Evolutionary conservation across 2,888 invertebrate species (phyloP).

Genomic region (Drosophila anomalata): DNA sequence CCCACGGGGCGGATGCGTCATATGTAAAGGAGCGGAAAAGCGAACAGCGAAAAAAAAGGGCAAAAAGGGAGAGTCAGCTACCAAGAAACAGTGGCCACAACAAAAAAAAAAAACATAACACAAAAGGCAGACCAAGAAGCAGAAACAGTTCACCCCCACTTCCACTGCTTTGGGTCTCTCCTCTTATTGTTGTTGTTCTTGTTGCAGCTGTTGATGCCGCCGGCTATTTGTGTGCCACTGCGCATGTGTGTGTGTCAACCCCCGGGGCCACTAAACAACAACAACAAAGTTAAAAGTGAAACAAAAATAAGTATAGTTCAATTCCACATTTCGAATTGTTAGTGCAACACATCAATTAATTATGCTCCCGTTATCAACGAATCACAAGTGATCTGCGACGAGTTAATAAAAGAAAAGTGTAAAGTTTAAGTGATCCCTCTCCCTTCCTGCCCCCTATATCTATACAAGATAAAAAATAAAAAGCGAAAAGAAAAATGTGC

Average conservation of each 20-base stretch:
- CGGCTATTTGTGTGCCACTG: conserved; percentile 54
- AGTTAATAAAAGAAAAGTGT: conserved; percentile 20
- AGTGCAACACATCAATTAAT: conserved; percentile 21
- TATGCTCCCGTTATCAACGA: conserved; percentile 15
- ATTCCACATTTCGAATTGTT: conserved; percentile 22
- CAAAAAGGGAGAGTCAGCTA: conserved; percentile 29
- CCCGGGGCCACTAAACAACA: conserved; percentile 27
- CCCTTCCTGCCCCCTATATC: not conserved
- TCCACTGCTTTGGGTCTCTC: conserved; percentile 30
- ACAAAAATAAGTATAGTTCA: conserved; percentile 13
- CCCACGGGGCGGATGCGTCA: conserved; percentile 58
- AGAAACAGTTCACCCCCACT: conserved; percentile 39
- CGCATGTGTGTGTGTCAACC: conserved; percentile 67
- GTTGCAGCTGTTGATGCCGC: conserved; percentile 50
- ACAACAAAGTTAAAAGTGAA: conserved; percentile 17
- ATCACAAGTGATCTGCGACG: conserved; percentile 16
- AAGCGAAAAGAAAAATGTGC: conserved; percentile 43
- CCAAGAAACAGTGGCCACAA: conserved; percentile 32
- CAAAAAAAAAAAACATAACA: conserved; percentile 25
- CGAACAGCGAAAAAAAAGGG: conserved; percentile 41
- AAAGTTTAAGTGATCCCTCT: conserved; percentile 11
- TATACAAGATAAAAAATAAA: conserved; percentile 5
- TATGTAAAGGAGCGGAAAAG: conserved; percentile 53
- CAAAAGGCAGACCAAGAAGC: conserved; percentile 26
- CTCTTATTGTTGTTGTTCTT: not conserved